Evolutionary conservation across 2,113 vertebrate species (phyloP), one percentile per base, ranked within the genome.

Genomic region (Leuciscus idus): DNA sequence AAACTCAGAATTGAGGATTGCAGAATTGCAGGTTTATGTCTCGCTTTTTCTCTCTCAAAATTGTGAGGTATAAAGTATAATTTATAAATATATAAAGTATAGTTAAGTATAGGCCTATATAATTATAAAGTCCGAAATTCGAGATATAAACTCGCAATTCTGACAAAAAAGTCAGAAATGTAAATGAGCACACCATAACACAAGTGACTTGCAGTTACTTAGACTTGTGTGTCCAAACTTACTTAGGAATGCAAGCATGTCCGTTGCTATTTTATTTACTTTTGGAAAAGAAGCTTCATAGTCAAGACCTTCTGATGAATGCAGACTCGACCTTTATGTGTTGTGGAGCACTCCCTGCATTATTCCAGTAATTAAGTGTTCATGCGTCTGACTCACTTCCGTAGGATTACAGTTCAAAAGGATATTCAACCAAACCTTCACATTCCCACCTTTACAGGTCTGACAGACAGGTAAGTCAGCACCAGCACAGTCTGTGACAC

Each of bases 321-420:
- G 43, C 46, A 83, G 62, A 68, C 64, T 59, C 2, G 17, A 86
- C 50, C 55, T 33, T 82, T 33, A 50, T 30, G 36, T 48, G 15
- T 46, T 39, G 8, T 33, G 17, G 8, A 81, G 43, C 77, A 81
- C 85, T 74, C 85, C 78, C 78, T 64, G 10, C 46, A n/a, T 73
- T 52, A 70, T 81, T 86, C 68, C 66, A 62, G 68, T 82, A 74
- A 62, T 62, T n/a, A 64, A 15, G 33, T 73, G 19, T 26, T 83
- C 81, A 62, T 73, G 57, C 55, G 61, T 62, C 55, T 86, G 85
- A 86, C 36, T 86, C 85, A 86, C 85, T 62, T 86, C 85, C 68
- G 55, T 21, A 52, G 78, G 85, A 86, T 78, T 50, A 64, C 46
- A 39, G 28, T 55, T 79, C 46, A 55, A 55, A 55, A 55, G 36